Percentiles rank a stretch among this genome's conserved stretches.
Evolutionary conservation across 2,113 vertebrate species (phyloP).

Genomic region (Toxotes jaculatrix): DNA sequence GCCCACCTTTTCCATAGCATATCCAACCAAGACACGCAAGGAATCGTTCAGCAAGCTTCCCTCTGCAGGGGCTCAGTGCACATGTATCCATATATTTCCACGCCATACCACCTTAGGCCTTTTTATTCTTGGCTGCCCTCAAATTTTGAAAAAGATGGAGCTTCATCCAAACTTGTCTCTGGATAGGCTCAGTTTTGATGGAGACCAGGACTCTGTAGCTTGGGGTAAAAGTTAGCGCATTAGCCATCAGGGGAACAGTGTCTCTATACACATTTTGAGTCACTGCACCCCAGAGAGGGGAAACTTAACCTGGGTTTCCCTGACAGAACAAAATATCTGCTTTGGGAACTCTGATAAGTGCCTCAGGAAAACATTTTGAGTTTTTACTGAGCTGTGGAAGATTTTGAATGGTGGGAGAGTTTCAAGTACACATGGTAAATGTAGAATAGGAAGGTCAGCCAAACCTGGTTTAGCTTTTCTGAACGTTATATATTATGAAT

Average conservation of each 20-base stretch:
- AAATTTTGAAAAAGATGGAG: constrained; percentile 39
- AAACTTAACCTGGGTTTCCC: constrained; percentile 63
- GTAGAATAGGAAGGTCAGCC: constrained; percentile 47
- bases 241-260: constrained; percentile 53
- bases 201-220: constrained; percentile 59
- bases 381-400: constrained; percentile 47
- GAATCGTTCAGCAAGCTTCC: constrained; percentile 53
- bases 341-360: constrained; percentile 58
- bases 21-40: constrained; percentile 55
- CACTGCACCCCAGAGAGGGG: constrained; percentile 64
- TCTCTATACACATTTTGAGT: constrained; percentile 62
- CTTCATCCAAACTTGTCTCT: constrained; percentile 58
- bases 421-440: constrained; percentile 53
- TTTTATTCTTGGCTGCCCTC: constrained; percentile 57
- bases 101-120: constrained; percentile 43
- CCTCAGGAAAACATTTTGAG: constrained; percentile 59
- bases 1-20: constrained; percentile 53
- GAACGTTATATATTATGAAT: constrained; percentile 40
- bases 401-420: constrained; percentile 51
- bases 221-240: constrained; percentile 66
- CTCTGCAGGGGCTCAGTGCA: constrained; percentile 35
- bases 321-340: constrained; percentile 62
- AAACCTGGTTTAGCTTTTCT: constrained; percentile 28
- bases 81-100: constrained; percentile 47
- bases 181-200: constrained; percentile 63